Evolutionary conservation across 2,797 vertebrate species (phyloP).

Genomic region (Acanthurus tractus): DNA sequence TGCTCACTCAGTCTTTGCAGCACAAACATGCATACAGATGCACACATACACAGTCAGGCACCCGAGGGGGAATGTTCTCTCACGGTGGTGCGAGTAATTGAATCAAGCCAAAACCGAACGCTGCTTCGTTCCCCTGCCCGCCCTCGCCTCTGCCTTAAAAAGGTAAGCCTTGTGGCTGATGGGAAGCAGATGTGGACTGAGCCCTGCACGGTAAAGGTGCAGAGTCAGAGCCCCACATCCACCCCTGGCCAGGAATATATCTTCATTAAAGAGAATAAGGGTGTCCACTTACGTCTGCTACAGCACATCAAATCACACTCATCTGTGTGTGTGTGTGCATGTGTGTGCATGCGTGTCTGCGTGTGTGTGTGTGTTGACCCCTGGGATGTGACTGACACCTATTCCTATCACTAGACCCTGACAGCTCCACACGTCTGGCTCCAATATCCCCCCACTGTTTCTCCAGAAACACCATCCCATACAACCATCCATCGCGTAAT

Average conservation of each 20-base stretch:
- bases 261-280: conserved; percentile 84
- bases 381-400: conserved; percentile 84
- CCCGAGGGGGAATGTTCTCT: conserved; percentile 80
- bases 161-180: conserved; percentile 86
- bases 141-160: conserved; percentile 80
- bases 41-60: conserved; percentile 62
- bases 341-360: conserved; percentile 49
- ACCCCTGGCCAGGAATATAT: conserved; percentile 84
- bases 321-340: conserved; percentile 61
- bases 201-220: conserved; percentile 84
- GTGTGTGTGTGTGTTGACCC: conserved; percentile 54
- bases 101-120: conserved; percentile 91
- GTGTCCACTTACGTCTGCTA: conserved; percentile 82
- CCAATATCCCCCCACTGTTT: conserved; percentile 83
- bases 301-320: conserved; percentile 84
- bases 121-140: conserved; percentile 68
- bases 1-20: conserved; percentile 33
- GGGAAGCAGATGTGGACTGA: conserved; percentile 89
- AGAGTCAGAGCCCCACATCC: conserved; percentile 79
- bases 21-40: conserved; percentile 55
- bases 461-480: conserved; percentile 81
- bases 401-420: conserved; percentile 81
- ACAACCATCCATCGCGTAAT: conserved; percentile 70
- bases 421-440: conserved; percentile 86
- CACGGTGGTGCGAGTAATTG: conserved; percentile 89